Evolutionary conservation across 2,797 vertebrate genomes (phyloP).

Genomic region (Heteromormyrus szaboi): DNA sequence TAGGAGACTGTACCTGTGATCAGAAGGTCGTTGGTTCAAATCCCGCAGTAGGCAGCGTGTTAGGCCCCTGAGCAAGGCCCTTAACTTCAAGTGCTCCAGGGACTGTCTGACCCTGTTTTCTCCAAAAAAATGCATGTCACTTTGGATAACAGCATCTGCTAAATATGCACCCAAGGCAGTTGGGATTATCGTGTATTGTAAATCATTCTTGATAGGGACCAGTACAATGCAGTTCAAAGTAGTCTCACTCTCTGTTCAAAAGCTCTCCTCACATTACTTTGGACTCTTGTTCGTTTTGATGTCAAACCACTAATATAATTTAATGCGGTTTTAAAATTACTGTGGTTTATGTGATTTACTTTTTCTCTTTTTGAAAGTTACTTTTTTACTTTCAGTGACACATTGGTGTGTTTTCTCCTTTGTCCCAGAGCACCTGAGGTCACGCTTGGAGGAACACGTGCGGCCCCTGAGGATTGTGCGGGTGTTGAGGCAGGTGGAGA

Average conservation of each 20-base stretch:
- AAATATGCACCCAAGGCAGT: background rate
- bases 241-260: background rate
- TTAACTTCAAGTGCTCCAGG: background rate
- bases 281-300: background rate
- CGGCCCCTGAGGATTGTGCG: constrained; percentile 62
- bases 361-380: background rate
- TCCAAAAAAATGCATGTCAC: background rate
- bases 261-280: background rate
- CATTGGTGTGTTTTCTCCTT: constrained; percentile 18
- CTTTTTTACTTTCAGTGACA: constrained; percentile 8
- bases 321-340: background rate
- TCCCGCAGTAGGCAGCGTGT: background rate
- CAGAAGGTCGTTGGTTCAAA: background rate
- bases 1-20: background rate
- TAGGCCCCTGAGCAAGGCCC: background rate
- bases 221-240: background rate
- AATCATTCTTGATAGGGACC: background rate
- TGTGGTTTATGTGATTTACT: background rate
- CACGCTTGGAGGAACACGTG: constrained; percentile 58
- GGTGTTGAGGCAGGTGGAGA: constrained; percentile 63
- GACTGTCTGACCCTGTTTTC: background rate
- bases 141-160: background rate
- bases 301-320: background rate
- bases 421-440: constrained; percentile 64
- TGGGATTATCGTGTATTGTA: background rate